Evolutionary conservation across 2,888 invertebrate genomes (phyloP).

Genomic region (Morinoia aosen): DNA sequence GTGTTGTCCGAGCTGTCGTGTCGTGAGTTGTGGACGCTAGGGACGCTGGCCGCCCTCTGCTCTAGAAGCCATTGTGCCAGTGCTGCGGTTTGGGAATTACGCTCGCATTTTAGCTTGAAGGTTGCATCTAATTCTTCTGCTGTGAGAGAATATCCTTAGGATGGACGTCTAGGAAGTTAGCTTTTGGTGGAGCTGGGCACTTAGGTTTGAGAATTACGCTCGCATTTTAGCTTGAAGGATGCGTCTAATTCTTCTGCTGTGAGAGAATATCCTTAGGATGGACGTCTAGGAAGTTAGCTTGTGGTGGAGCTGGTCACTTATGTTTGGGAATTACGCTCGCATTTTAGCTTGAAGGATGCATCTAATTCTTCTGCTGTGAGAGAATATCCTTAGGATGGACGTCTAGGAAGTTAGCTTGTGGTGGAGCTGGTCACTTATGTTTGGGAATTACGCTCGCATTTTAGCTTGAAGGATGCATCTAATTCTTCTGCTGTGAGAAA

Average conservation of each 20-base stretch:
- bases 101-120: too few species aligned
- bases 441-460: neutral
- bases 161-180: neutral
- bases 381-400: neutral
- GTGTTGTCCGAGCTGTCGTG: neutral
- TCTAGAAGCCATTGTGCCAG: neutral
- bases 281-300: too few species aligned
- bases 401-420: too few species aligned
- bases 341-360: neutral
- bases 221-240: too few species aligned
- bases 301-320: too few species aligned
- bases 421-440: too few species aligned
- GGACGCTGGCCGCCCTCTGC: neutral
- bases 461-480: neutral
- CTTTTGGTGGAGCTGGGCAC: too few species aligned
- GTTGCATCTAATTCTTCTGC: neutral
- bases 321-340: neutral
- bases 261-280: neutral
- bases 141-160: neutral
- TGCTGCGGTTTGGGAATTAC: neutral
- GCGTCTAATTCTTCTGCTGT: neutral
- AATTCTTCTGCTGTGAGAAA: neutral
- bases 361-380: neutral
- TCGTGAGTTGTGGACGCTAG: neutral
- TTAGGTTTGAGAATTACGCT: neutral